These are phyloP conservation scores for Xiphorhynchus erythropygius DNA, from an alignment of 2,797 vertebrate genomes.

Conservation along the genomic window DNA sequence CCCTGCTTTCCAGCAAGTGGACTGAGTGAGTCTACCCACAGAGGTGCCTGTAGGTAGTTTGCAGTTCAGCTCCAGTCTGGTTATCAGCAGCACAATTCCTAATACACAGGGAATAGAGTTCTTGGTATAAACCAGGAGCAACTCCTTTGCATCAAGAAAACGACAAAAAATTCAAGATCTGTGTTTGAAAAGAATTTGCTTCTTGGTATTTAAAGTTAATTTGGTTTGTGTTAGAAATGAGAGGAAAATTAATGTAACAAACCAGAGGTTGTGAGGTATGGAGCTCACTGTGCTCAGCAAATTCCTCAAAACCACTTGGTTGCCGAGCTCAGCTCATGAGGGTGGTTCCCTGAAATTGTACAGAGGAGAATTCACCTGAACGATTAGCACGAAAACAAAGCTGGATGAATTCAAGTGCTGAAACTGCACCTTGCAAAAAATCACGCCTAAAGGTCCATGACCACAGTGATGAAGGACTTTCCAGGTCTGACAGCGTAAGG, in stretches of 20 bases:
- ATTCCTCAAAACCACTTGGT: background rate
- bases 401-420: background rate
- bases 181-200: background rate
- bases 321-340: background rate
- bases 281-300: background rate
- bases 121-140: background rate
- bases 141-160: background rate
- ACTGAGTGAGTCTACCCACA: rapidly evolving
- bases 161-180: background rate
- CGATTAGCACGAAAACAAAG: background rate
- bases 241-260: background rate
- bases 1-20: background rate
- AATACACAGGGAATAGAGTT: rapidly evolving
- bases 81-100: rapidly evolving
- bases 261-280: rapidly evolving
- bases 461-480: background rate
- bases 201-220: background rate
- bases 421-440: background rate
- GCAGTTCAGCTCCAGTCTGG: background rate
- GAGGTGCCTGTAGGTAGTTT: background rate
- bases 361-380: background rate
- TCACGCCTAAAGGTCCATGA: background rate
- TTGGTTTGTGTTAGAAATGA: background rate
- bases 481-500: background rate
- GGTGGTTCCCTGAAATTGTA: background rate